These are phyloP conservation scores for Lasioglossum baleicum DNA, from an alignment of 1,140 invertebrate genomes.

Conservation along the genomic window DNA sequence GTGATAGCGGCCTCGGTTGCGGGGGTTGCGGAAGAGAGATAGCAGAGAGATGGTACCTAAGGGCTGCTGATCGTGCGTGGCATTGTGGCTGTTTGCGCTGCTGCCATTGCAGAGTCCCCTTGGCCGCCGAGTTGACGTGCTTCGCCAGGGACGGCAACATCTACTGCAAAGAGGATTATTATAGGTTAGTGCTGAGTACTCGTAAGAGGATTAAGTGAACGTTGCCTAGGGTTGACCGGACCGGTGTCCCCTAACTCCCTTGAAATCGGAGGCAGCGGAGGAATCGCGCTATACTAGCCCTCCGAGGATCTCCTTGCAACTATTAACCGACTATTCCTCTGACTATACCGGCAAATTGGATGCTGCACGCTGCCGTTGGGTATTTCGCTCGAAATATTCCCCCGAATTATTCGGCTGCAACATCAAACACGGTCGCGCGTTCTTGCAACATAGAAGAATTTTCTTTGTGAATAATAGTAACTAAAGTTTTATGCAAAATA, in stretches of 20 bases:
- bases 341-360: not conserved
- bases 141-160: conserved; percentile 94
- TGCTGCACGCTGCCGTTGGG: too few relatives aligned
- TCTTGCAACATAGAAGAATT: too few relatives aligned
- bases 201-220: conserved; percentile 32
- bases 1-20: conserved; percentile 67
- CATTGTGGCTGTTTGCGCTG: conserved; percentile 93
- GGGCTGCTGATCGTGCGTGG: conserved; percentile 94
- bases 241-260: not conserved
- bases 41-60: conserved; percentile 86
- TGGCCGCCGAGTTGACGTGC: conserved; percentile 93
- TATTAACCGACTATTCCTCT: not conserved
- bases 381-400: too few relatives aligned
- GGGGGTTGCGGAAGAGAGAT: conserved; percentile 78
- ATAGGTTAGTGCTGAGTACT: conserved; percentile 85
- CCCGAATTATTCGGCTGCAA: too few relatives aligned
- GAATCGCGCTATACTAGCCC: not conserved
- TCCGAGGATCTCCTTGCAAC: not conserved
- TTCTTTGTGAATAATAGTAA: too few relatives aligned
- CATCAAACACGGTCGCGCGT: too few relatives aligned
- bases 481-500: too few relatives aligned
- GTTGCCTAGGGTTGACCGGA: not conserved
- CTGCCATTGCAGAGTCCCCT: conserved; percentile 90
- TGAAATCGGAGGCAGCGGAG: not conserved
- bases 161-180: conserved; percentile 97